Conservation (phyloP, 2,797 vertebrate species). For the Cirrhinus molitorella region DNA sequence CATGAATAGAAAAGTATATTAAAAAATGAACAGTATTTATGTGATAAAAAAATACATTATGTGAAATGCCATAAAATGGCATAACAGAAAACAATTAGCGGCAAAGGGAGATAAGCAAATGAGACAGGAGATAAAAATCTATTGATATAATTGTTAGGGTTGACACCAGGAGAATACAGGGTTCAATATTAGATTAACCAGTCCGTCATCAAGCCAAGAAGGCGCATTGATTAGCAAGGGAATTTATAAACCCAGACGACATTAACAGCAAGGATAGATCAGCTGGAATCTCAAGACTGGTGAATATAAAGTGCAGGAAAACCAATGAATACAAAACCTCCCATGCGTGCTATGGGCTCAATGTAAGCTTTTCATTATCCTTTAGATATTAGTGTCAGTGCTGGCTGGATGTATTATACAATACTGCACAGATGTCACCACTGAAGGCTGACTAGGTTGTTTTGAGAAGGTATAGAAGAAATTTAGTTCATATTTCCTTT, state of each 20-base stretch:
- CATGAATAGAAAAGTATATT: background rate
- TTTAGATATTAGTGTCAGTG: background rate
- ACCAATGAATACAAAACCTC: conserved; percentile 21
- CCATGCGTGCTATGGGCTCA: background rate
- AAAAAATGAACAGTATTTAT: background rate
- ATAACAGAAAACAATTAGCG: conserved; percentile 12
- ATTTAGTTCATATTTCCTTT: background rate
- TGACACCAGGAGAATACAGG: conserved; percentile 22
- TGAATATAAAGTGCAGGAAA: conserved; percentile 36
- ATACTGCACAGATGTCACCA: conserved; percentile 20
- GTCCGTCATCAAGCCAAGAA: conserved; percentile 21
- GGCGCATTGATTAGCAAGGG: conserved; percentile 25
- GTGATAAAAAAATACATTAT: background rate
- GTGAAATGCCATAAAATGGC: background rate
- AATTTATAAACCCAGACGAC: conserved; percentile 32
- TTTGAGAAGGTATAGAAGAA: background rate
- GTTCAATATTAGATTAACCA: conserved; percentile 34
- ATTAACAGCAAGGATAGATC: conserved; percentile 28
- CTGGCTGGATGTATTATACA: conserved; percentile 4
- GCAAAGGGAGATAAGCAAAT: background rate
- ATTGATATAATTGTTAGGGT: conserved; percentile 19
- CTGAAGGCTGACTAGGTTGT: background rate
- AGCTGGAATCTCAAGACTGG: background rate
- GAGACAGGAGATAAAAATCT: conserved; percentile 2
- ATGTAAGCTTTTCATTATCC: conserved; percentile 23